Conservation (phyloP, 2,113 vertebrate genomes). For the Hippoglossus stenolepis region DNA sequence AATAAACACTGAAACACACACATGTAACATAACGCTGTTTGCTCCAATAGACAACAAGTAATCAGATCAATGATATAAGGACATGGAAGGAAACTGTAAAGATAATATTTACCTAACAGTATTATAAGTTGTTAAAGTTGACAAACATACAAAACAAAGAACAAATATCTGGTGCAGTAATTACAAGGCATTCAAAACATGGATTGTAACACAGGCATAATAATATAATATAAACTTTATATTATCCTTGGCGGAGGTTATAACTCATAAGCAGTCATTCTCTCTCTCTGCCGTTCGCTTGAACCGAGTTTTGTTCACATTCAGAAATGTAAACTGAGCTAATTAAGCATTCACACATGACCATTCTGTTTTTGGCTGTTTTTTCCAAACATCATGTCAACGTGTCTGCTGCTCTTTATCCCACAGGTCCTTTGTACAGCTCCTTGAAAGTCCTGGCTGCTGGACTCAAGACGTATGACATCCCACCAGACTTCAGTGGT, state of each 20-base stretch:
- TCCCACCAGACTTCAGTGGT: conserved; percentile 89
- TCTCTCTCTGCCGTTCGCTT: too few relatives aligned
- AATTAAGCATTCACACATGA: neutral
- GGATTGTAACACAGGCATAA: too few relatives aligned
- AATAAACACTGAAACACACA: neutral
- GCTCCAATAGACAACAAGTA: neutral
- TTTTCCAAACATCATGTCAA: neutral
- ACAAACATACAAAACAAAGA: neutral
- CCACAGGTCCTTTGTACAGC: conserved; percentile 65
- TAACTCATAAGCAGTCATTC: too few relatives aligned
- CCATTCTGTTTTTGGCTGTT: neutral
- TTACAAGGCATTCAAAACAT: neutral
- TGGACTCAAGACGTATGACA: conserved; percentile 83
- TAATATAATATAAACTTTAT: too few relatives aligned
- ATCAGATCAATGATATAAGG: too few relatives aligned
- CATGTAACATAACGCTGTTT: accelerated
- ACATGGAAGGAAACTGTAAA: too few relatives aligned
- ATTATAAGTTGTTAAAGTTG: too few relatives aligned
- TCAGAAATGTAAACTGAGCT: neutral
- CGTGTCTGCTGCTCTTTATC: neutral
- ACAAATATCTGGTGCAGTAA: neutral
- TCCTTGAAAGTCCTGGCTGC: conserved; percentile 74
- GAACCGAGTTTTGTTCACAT: too few relatives aligned
- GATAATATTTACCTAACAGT: too few relatives aligned
- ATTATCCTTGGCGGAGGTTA: too few relatives aligned